These are phyloP conservation scores for Drepanosiphum platanoidis DNA, from an alignment of 2,888 invertebrate species.

Conservation along the genomic window DNA sequence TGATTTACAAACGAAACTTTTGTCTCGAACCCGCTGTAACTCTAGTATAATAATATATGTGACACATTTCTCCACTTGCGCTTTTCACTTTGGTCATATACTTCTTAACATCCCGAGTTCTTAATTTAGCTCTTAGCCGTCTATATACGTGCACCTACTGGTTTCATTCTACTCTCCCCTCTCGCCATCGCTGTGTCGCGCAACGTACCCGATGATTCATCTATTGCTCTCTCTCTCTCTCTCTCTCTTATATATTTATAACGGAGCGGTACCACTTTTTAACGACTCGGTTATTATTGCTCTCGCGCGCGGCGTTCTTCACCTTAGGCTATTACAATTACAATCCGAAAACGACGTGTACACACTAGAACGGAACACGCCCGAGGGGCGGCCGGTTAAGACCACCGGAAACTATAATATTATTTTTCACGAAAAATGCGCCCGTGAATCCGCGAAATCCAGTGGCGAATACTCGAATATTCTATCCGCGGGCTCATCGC, in stretches of 20 bases:
- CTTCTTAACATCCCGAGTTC: background rate
- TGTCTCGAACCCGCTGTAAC: background rate
- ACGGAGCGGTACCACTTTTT: background rate
- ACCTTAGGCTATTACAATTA: too few species aligned
- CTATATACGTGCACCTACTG: background rate
- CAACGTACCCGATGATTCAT: background rate
- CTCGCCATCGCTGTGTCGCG: background rate
- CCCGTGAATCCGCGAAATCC: too few species aligned
- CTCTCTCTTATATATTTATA: background rate
- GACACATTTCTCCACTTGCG: background rate
- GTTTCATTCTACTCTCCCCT: background rate
- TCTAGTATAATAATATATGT: background rate
- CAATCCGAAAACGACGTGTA: too few species aligned
- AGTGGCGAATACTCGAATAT: too few species aligned
- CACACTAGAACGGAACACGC: too few species aligned
- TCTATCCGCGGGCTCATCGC: too few species aligned
- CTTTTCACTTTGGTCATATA: background rate
- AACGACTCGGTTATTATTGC: background rate
- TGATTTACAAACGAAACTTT: background rate
- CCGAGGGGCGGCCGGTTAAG: too few species aligned
- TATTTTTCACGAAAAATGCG: too few species aligned
- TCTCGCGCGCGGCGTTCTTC: too few species aligned
- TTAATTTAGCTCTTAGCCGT: conserved; percentile 20
- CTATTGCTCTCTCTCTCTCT: too few species aligned
- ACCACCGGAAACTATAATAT: too few species aligned